Base-by-base conservation (phyloP, 2,888 invertebrate genomes). In the Pharmacophagus antenor region DNA sequence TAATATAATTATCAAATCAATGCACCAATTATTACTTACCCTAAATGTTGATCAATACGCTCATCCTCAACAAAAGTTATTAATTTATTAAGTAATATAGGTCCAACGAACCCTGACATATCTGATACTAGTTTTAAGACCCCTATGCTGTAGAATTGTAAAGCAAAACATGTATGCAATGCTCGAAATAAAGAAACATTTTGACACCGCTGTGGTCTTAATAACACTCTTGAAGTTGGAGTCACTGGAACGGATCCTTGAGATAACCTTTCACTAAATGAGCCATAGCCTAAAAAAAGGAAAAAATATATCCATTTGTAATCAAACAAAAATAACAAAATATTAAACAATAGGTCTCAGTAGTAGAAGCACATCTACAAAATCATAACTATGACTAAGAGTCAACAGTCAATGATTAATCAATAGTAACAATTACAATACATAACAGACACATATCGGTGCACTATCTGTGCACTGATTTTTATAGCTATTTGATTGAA, bases 101-200 rank as follows among this genome's bases (percentile, higher is more conserved):
- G 99, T 0, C 97, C 97, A 20, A 95, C 95, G 86, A 99, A 99
- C 1, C 95, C 95, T 2, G 95, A 91, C 72, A 93, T 92, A 77
- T 99, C 99, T 0, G 96, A 94, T 5, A 95, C 76, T 47, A 99
- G 92, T 81, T 97, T 96, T 12, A 98, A 82, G 58, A 97, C 74
- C 31, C 97, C 98, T 70, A 98, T 93, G 46, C 94, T 92, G 76
- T 97, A 97, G 87, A 97, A 98, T 75, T 96, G 94, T 57, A 93
- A 75, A 47, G 96, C 96, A 77, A 96, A 97, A 70, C 94, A 94
- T 61, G 88, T 89, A 77, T 96, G 95, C 48, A 97, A 82, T 0
- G 95, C 94, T 70, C 92, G 90, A 0, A 96, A 77, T 10, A 97
- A 75, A 0, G 94, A 92, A 5, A 91, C 87, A 65, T 91, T 91